Conservation (phyloP, 2,113 vertebrate species). For the Otocyon megalotis region DNA sequence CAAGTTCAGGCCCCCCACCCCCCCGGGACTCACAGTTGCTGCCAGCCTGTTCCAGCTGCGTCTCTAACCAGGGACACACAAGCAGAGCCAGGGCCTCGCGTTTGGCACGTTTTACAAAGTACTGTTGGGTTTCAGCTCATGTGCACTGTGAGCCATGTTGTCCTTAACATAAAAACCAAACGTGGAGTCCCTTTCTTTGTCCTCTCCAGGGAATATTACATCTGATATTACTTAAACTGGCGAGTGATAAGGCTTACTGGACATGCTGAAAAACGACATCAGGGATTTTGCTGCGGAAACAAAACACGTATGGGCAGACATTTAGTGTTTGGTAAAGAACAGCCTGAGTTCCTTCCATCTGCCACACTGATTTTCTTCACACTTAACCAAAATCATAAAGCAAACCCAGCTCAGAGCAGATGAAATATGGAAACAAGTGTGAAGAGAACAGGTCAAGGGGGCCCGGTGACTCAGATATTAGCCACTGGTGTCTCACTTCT, state of each 20-base stretch:
- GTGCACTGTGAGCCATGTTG: rapidly evolving
- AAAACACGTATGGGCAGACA: conserved; percentile 65
- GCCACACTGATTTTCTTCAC: conserved; percentile 58
- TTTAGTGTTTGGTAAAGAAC: conserved; percentile 28
- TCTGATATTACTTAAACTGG: conserved; percentile 48
- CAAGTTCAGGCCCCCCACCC: rapidly evolving
- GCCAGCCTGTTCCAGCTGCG: rapidly evolving
- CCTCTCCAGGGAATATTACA: neutral
- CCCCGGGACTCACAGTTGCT: rapidly evolving
- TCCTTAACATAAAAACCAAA: neutral
- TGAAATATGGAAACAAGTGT: conserved; percentile 52
- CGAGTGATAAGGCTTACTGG: neutral
- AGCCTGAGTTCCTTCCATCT: conserved; percentile 51
- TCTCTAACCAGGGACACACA: neutral
- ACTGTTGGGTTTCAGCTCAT: neutral
- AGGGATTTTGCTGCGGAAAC: conserved; percentile 23
- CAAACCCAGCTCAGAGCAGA: neutral
- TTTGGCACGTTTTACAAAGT: neutral
- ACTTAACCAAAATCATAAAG: conserved; percentile 50
- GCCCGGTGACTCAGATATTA: neutral
- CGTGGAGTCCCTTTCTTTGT: neutral
- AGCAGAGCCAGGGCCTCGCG: rapidly evolving
- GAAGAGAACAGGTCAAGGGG: conserved; percentile 39
- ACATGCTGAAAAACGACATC: neutral
- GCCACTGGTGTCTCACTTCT: neutral